Conservation (phyloP, 2,797 vertebrate species). For the Aulostomus chinensis region DNA sequence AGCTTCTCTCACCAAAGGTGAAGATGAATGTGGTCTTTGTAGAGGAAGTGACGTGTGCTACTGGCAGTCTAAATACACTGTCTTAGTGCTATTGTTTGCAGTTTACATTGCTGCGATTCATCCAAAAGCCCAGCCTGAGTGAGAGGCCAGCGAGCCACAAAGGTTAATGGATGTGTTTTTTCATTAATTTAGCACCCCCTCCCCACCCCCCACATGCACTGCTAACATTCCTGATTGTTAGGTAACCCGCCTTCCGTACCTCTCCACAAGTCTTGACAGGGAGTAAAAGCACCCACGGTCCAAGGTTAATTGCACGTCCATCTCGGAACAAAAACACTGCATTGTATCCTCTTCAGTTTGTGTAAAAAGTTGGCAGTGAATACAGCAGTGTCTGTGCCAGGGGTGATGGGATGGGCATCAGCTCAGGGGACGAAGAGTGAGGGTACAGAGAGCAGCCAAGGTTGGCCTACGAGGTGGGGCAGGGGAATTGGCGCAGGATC, state of each 20-base stretch:
- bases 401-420: slow-evolving; percentile 46
- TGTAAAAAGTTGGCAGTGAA: slow-evolving; percentile 54
- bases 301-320: slow-evolving; percentile 60
- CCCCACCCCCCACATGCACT: slow-evolving; percentile 1
- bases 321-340: slow-evolving; percentile 46
- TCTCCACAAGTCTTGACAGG: slow-evolving; percentile 32
- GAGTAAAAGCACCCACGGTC: slow-evolving; percentile 42
- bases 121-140: slow-evolving; percentile 21
- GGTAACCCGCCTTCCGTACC: slow-evolving; percentile 35
- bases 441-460: slow-evolving; percentile 58
- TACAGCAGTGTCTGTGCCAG: slow-evolving; percentile 49
- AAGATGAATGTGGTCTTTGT: not conserved
- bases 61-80: not conserved
- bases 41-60: not conserved
- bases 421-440: slow-evolving; percentile 56
- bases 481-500: slow-evolving; percentile 77
- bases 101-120: slow-evolving; percentile 15
- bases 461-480: slow-evolving; percentile 71
- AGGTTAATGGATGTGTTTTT: slow-evolving; percentile 52
- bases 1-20: not conserved
- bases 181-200: slow-evolving; percentile 34
- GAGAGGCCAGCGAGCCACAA: slow-evolving; percentile 26
- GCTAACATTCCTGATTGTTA: slow-evolving; percentile 27
- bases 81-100: not conserved
- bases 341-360: slow-evolving; percentile 42